phyloP scores from a whole-genome alignment of 2,113 vertebrate species.

The Ascaphus truei region DNA sequence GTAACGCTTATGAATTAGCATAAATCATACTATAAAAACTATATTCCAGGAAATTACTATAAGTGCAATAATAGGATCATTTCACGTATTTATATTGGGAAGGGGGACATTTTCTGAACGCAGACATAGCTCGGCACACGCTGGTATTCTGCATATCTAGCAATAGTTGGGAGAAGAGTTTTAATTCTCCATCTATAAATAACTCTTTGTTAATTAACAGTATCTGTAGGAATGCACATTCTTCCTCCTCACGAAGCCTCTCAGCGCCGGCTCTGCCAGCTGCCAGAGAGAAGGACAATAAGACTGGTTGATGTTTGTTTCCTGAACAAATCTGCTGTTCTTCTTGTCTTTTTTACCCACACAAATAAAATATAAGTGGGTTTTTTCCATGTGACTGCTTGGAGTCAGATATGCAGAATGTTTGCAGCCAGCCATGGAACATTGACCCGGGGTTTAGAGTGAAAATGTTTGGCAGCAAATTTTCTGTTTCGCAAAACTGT shows the following conservation, averaged over 20 bases:
- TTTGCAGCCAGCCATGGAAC: too few relatives aligned
- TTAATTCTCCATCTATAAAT: constrained; percentile 42
- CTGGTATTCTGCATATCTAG: not conserved
- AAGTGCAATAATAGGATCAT: not conserved
- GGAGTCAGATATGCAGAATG: not conserved
- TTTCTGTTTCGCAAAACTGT: too few relatives aligned
- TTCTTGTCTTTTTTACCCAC: not conserved
- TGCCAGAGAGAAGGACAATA: constrained; percentile 42
- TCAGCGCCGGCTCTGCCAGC: constrained; percentile 31
- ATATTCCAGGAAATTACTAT: not conserved
- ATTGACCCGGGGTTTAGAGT: too few relatives aligned
- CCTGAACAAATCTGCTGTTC: not conserved
- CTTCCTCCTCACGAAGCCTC: constrained; percentile 20
- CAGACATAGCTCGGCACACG: not conserved
- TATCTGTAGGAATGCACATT: constrained; percentile 46
- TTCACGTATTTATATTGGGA: not conserved
- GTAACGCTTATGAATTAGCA: too few relatives aligned
- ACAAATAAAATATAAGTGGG: not conserved
- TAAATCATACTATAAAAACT: too few relatives aligned
- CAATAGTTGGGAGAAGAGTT: too few relatives aligned
- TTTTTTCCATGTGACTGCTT: not conserved
- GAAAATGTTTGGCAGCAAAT: too few relatives aligned
- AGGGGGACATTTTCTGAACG: not conserved
- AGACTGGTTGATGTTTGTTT: constrained; percentile 10
- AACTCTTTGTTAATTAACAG: constrained; percentile 52